A percentile compares a stretch with the other conserved stretches of the same genome.
Evolutionary conservation across 2,113 vertebrate genomes (phyloP).

Genomic region (Cyanoderma ruficeps): DNA sequence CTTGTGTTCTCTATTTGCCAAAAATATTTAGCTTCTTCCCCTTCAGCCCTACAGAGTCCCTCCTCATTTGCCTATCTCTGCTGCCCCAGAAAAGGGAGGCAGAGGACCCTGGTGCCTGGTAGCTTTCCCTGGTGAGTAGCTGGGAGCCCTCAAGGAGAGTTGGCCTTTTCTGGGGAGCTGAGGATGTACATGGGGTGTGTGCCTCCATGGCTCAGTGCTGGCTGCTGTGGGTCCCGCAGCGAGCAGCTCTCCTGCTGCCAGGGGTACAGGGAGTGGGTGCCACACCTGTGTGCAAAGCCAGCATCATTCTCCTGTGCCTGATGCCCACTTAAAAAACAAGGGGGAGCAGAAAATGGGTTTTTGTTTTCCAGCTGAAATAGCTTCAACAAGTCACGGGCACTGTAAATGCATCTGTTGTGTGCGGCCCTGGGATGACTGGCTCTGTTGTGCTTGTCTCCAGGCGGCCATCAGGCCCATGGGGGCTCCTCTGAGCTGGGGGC

Average conservation of each 20-base stretch:
- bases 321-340: not conserved
- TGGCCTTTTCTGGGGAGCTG: not conserved
- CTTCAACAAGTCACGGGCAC: not conserved
- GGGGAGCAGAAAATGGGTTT: not conserved
- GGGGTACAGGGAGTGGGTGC: not conserved
- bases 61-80: not conserved
- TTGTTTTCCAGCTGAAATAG: conserved; percentile 24
- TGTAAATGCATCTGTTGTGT: not conserved
- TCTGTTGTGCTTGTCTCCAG: not conserved
- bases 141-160: not conserved
- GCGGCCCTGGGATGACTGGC: accelerated
- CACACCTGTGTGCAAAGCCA: not conserved
- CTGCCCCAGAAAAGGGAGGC: not conserved
- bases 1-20: not conserved
- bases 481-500: not conserved
- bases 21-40: not conserved
- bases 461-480: accelerated
- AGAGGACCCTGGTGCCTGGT: accelerated
- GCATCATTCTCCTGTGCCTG: not conserved
- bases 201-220: accelerated
- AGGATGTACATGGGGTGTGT: not conserved
- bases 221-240: accelerated
- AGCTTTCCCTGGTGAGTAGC: not conserved
- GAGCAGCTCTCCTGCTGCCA: accelerated
- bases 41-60: not conserved